phyloP scores from a whole-genome alignment of 2,888 invertebrate genomes.

The Ectemnius cavifrons region DNA sequence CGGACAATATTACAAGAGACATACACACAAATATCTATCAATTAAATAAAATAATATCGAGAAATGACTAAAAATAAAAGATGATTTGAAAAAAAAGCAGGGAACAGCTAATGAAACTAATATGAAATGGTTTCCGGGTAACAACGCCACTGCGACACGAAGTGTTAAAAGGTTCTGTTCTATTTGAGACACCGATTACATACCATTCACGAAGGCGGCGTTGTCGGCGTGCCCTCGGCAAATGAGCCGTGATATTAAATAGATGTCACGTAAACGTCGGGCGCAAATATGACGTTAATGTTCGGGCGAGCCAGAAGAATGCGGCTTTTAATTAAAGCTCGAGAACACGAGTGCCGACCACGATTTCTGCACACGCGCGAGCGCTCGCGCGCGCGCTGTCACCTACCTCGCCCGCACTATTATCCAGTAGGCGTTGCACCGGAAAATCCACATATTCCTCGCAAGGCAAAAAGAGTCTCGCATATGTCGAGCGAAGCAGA shows the following conservation, averaged over 20 bases:
- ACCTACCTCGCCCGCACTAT: conserved; percentile 53
- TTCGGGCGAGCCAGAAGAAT: conserved; percentile 21
- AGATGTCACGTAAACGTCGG: conserved; percentile 38
- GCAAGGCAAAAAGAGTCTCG: conserved; percentile 6
- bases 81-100: too few species aligned
- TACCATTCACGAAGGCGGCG: conserved; percentile 1
- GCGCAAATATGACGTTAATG: conserved; percentile 48
- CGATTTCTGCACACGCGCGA: conserved; percentile 38
- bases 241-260: conserved; percentile 47
- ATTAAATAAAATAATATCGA: too few species aligned
- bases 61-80: too few species aligned
- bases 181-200: neutral
- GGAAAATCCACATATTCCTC: conserved; percentile 46
- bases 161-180: neutral
- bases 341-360: conserved; percentile 49
- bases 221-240: conserved; percentile 28
- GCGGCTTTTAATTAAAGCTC: conserved; percentile 60
- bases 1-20: too few species aligned
- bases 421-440: conserved; percentile 33
- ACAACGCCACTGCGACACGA: neutral
- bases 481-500: conserved; percentile 30
- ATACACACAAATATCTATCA: too few species aligned
- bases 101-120: too few species aligned
- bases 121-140: too few species aligned
- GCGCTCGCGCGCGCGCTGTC: conserved; percentile 32